Evolutionary conservation across 2,888 invertebrate species (phyloP), one percentile per base, ranked within the genome.

Genomic region (Spilosoma lubricipeda): DNA sequence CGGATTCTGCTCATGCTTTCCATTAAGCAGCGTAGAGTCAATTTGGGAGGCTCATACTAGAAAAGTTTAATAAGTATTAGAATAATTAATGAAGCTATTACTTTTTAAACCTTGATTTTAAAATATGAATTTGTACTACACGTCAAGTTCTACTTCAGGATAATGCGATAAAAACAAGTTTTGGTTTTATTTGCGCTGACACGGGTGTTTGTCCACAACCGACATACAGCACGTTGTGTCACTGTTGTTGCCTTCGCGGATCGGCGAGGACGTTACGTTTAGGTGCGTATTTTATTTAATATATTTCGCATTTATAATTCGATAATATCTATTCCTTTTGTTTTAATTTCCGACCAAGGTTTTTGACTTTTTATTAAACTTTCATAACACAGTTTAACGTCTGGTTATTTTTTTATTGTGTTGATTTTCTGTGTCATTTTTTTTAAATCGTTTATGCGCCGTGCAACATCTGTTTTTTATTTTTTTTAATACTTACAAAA

Each of bases 91-190:
- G 3, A 33, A 45, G 13, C 18, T 30, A 15, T 59, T 59, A 59
- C 5, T 4, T 59, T 59, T 5, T 5, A 15, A 27, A 30, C 56
- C 27, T 4, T n/a, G 56, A 59, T 11, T 13, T 59, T 30, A 13
- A 59, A 59, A 59, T 27, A 15, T 63, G 5, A 7, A 8, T 63
- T 63, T 11, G 30, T 13, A 63, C 30, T 13, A 63, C 30, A 2
- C 63, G 3, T 18, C 30, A 67, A 39, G 45, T 30, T 45, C 59
- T 69, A 36, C 63, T 75, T 70, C 68, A 56, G 39, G 27, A 74
- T 80, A 56, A 42, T 18, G 36, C 15, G 39, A 52, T 66, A 76
- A 71, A 84, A 83, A 83, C 85, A 81, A 85, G 87, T 87, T 87
- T 85, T 20, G 23, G 23, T 71, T 74, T 68, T 39, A 39, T 39